Conservation (phyloP, 2,797 vertebrate genomes). For the Dendrocincla fuliginosa region DNA sequence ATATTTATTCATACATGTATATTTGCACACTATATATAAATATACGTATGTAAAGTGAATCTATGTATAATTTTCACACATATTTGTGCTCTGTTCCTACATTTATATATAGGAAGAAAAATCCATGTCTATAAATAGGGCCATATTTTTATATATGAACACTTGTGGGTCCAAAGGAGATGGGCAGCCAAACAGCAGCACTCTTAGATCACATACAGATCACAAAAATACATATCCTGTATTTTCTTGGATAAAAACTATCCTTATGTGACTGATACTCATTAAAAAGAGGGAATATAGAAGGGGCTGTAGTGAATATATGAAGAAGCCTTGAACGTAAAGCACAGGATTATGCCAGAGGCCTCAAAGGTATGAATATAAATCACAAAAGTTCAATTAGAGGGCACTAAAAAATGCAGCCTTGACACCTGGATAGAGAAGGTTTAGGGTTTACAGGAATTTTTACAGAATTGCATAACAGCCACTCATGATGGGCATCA, state of each 20-base stretch:
- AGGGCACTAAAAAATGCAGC: background rate
- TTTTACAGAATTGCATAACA: background rate
- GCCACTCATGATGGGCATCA: background rate
- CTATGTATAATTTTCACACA: background rate
- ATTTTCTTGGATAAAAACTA: background rate
- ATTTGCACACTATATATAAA: background rate
- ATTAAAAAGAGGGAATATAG: background rate
- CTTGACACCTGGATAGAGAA: background rate
- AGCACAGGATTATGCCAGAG: background rate
- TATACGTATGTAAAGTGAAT: background rate
- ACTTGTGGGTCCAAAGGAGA: background rate
- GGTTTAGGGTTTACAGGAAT: background rate
- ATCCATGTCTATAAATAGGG: background rate
- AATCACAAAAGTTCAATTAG: background rate
- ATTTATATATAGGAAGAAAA: background rate
- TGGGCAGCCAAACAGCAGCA: background rate
- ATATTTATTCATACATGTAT: background rate
- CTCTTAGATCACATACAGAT: rapidly evolving
- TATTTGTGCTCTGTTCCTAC: background rate
- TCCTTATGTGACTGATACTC: background rate
- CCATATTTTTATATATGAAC: background rate
- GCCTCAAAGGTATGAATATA: background rate
- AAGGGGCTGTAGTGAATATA: background rate
- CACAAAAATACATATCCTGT: background rate
- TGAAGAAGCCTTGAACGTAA: background rate